Evolutionary conservation across 2,797 vertebrate genomes (phyloP).

Genomic region (Linurgus olivaceus): DNA sequence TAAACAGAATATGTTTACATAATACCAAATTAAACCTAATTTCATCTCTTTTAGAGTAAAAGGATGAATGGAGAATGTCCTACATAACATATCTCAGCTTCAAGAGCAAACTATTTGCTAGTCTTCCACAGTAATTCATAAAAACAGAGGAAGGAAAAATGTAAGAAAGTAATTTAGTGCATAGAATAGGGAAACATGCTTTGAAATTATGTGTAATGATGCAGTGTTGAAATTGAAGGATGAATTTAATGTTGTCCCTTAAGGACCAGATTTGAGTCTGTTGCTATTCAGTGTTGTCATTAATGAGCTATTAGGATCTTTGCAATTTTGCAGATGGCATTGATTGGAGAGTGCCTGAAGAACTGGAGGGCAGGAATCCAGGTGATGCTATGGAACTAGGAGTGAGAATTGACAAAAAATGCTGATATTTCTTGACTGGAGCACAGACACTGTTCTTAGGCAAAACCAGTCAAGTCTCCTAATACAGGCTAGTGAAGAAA

Average conservation of each 20-base stretch:
- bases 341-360: background rate
- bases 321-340: background rate
- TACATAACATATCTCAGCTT: background rate
- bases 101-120: background rate
- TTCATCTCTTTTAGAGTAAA: background rate
- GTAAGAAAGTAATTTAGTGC: background rate
- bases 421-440: background rate
- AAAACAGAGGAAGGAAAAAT: background rate
- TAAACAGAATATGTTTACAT: background rate
- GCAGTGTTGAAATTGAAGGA: background rate
- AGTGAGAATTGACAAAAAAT: background rate
- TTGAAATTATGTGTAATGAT: background rate
- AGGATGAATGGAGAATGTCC: background rate
- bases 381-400: background rate
- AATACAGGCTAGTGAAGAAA: background rate
- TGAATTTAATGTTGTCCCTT: background rate
- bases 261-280: background rate
- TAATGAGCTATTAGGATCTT: background rate
- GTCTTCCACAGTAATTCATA: background rate
- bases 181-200: background rate
- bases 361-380: background rate
- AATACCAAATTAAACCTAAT: background rate
- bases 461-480: background rate
- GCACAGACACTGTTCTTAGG: background rate
- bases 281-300: background rate